Conservation (phyloP, 2,113 vertebrate species). For the Rissa tridactyla region DNA sequence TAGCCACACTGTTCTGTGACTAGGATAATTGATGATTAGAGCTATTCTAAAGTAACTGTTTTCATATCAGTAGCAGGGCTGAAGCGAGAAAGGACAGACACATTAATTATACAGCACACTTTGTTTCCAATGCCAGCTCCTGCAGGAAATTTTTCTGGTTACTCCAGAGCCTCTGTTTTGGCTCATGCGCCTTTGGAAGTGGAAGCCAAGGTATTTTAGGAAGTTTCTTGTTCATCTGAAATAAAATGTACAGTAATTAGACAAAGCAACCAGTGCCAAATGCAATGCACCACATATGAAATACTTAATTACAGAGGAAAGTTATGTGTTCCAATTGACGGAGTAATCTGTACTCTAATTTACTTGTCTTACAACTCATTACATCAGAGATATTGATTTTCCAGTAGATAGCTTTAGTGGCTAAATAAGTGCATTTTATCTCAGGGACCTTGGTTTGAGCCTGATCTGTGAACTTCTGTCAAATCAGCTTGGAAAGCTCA, state of each 20-base stretch:
- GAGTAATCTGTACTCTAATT: constrained; percentile 74
- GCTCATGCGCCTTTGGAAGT: background rate
- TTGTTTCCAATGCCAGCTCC: background rate
- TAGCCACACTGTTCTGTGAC: background rate
- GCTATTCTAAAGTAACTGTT: constrained; percentile 40
- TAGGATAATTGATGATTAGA: constrained; percentile 13
- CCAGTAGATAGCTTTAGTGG: constrained; percentile 61
- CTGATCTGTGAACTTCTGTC: constrained; percentile 48
- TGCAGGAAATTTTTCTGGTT: background rate
- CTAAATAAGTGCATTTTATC: constrained; percentile 68
- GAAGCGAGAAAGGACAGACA: constrained; percentile 1
- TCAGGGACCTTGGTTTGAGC: constrained; percentile 42
- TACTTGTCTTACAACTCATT: constrained; percentile 77
- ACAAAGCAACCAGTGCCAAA: background rate
- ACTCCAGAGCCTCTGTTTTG: constrained; percentile 6
- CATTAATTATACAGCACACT: background rate
- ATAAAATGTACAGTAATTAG: background rate
- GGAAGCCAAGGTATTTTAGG: background rate
- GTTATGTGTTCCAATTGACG: constrained; percentile 68
- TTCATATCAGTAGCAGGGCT: background rate
- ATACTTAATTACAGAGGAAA: constrained; percentile 72
- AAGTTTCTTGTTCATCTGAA: constrained; percentile 39
- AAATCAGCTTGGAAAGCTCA: constrained; percentile 35
- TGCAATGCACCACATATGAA: background rate
- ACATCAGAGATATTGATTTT: constrained; percentile 74